Conservation (phyloP, 2,888 invertebrate genomes). For the Plemyria rubiginata region DNA sequence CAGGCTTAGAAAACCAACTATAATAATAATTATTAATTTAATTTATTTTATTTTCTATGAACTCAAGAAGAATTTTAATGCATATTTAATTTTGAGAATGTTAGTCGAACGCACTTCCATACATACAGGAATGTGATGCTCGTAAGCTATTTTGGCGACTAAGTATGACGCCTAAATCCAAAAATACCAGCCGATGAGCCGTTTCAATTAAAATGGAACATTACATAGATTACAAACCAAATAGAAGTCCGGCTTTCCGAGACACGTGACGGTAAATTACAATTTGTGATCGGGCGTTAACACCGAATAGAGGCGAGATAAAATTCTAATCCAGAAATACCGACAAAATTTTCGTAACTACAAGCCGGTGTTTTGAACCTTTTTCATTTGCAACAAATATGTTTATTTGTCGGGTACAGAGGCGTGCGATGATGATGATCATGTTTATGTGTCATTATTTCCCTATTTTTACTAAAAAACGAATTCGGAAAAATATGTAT, state of each 20-base stretch:
- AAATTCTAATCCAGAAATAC: neutral
- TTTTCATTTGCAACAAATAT: no score
- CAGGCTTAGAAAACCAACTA: no score
- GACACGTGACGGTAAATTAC: constrained; percentile 72
- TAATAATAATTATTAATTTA: no score
- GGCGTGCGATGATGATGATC: no score
- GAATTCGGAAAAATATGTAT: no score
- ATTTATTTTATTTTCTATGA: no score
- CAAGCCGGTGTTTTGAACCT: neutral
- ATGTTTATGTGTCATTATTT: no score
- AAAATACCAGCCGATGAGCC: constrained; percentile 19
- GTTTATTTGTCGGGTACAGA: no score
- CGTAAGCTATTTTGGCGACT: neutral
- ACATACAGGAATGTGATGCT: neutral
- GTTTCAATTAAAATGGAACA: constrained; percentile 27
- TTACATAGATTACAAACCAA: constrained; percentile 30
- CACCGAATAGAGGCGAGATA: constrained; percentile 31
- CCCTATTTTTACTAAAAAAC: no score
- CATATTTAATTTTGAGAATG: neutral
- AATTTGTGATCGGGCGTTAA: constrained; percentile 77
- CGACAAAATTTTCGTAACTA: neutral
- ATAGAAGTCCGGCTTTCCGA: constrained; percentile 54
- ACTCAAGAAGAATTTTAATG: neutral
- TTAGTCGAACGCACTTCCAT: neutral
- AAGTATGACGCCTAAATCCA: constrained; percentile 9